These are phyloP conservation scores for Coenobita brevimanus DNA, from an alignment of 1,140 invertebrate species.

Conservation along the genomic window DNA sequence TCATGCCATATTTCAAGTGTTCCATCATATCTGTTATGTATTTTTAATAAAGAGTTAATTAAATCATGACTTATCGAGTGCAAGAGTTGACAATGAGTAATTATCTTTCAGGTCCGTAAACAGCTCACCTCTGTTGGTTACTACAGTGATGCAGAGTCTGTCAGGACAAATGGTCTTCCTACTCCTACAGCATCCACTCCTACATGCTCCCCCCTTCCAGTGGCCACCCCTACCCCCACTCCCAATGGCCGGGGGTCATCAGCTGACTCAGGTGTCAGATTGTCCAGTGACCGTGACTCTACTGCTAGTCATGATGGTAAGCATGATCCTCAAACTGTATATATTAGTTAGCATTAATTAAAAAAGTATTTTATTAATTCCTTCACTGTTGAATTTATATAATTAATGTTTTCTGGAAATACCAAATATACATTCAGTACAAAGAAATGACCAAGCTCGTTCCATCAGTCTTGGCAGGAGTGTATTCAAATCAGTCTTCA, in stretches of 20 bases:
- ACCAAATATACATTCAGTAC: too few relatives aligned
- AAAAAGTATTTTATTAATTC: too few relatives aligned
- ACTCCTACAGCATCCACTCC: conserved; percentile 71
- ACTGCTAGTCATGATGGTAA: conserved; percentile 71
- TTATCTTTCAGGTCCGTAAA: conserved; percentile 77
- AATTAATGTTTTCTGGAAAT: too few relatives aligned
- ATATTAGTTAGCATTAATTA: too few relatives aligned
- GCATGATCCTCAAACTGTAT: background rate
- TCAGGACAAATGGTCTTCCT: conserved; percentile 69
- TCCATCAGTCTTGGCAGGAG: too few relatives aligned
- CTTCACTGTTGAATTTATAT: too few relatives aligned
- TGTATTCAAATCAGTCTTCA: too few relatives aligned
- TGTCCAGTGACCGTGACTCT: conserved; percentile 86
- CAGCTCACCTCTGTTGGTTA: conserved; percentile 82
- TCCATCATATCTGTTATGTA: too few relatives aligned
- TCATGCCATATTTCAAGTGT: background rate
- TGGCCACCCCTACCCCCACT: conserved; percentile 65
- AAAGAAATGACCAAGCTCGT: too few relatives aligned
- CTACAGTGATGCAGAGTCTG: conserved; percentile 77
- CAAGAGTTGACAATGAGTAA: background rate
- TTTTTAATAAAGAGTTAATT: too few relatives aligned
- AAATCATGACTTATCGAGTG: too few relatives aligned
- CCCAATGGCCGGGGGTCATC: conserved; percentile 83
- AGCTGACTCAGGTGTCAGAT: conserved; percentile 88
- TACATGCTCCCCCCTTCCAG: conserved; percentile 71